These are phyloP conservation scores for Chirona hameri DNA, from an alignment of 2,888 invertebrate genomes.

Conservation along the genomic window DNA sequence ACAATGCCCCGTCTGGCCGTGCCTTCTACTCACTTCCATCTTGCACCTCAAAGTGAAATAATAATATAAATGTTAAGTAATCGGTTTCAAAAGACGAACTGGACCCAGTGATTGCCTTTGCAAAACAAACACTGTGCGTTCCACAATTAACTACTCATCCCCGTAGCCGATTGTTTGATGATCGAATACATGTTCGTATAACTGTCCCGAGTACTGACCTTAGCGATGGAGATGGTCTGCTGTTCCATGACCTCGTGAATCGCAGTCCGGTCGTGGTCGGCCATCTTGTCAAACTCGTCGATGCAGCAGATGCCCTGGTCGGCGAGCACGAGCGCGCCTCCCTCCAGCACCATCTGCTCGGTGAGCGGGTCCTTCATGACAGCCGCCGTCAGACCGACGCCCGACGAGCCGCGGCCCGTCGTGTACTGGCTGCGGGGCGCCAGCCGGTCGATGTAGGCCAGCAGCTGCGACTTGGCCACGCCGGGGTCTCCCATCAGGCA, in stretches of 20 bases:
- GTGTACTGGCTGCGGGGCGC: constrained; percentile 93
- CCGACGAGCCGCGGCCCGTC: constrained; percentile 92
- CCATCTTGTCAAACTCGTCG: constrained; percentile 99
- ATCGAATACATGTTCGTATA: too few relatives aligned
- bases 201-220: constrained; percentile 55
- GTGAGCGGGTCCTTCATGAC: constrained; percentile 97
- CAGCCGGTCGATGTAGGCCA: constrained; percentile 89
- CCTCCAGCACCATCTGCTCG: constrained; percentile 95
- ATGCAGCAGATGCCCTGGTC: constrained; percentile 94
- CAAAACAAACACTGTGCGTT: too few relatives aligned
- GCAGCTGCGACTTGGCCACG: constrained; percentile 96
- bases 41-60: too few relatives aligned
- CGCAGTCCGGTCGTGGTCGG: constrained; percentile 87
- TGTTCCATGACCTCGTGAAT: constrained; percentile 99
- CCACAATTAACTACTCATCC: too few relatives aligned
- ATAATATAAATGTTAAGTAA: too few relatives aligned
- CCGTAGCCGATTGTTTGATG: too few relatives aligned
- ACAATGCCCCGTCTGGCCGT: too few relatives aligned
- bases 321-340: constrained; percentile 92
- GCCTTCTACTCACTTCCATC: too few relatives aligned
- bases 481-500: constrained; percentile 99
- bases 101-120: too few relatives aligned
- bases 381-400: constrained; percentile 98
- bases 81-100: too few relatives aligned
- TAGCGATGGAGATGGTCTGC: constrained; percentile 98